Base-by-base conservation (phyloP, 2,797 vertebrate genomes). In the Mormyrus hasselquistii region DNA sequence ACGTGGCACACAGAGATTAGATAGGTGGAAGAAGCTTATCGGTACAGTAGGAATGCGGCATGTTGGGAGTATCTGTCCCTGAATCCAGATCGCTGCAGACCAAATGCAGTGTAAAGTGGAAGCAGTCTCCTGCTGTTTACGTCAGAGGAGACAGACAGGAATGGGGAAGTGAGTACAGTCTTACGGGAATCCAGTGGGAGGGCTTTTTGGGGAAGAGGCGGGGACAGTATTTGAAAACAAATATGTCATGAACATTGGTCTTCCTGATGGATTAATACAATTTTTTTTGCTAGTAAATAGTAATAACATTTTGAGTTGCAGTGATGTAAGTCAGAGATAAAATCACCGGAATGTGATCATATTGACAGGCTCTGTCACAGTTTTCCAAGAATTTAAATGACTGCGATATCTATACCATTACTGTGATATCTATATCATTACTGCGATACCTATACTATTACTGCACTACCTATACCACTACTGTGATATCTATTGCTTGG, bases 91-190 rank as follows among this genome's bases (percentile, higher is more conserved):
- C 79, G 50, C 19, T 12, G 25, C 55, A 53, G 79, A 65, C 25
- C 47, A 19, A 89, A 73, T 86, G 83, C 83, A 86, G 88, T 5
- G 90, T 92, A 92, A 94, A 94, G 94, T 94, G 92, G 91, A 93
- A 93, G 94, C 92, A 91, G 93, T 38, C 50, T 34, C 59, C 38
- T 79, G 83, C 62, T 86, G 83, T 69, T 65, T n/a, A 34, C 84
- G 44, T 93, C 93, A 90, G n/a, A 92, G 92, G 93, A 94, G 94
- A 90, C 87, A 82, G 90, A 87, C 90, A 91, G 94, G 95, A 96
- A 96, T 96, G 96, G 95, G 95, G 96, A 96, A 96, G 94, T 94
- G 93, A 94, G 91, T 92, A 92, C 86, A 89, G 91, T 92, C 95
- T 96, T 96, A 96, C 95, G 94, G 95, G 95, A 96, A 92, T 89